Base-by-base conservation (phyloP, 2,888 invertebrate genomes). In the Iselma pallidipennis region DNA sequence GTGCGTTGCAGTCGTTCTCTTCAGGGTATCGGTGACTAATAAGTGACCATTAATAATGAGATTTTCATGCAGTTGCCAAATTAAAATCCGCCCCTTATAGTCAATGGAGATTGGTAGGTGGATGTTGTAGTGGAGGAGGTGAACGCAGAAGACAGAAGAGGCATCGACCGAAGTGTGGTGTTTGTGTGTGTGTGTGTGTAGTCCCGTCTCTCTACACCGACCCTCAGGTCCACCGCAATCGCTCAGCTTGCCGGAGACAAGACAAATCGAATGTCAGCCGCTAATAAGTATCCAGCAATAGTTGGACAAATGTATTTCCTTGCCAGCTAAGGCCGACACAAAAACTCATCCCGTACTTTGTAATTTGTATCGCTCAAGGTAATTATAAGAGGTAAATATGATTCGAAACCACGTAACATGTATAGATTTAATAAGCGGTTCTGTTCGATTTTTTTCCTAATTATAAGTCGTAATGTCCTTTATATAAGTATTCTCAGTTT, bases 181-280 rank as follows among this genome's bases (percentile, higher is more conserved):
- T 58, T 26, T 37, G 3, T 54, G 23, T 21, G 21, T 28, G 37
- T 28, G 54, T 55, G 57, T 62, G n/a, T n/a, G n/a, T 60, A 66
- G 63, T 59, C 58, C 52, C 26, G 49, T 55, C 59, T 58, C 63
- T 65, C 56, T 67, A 59, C 33, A 60, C 51, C 66, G 57, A 57
- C 65, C 61, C 66, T 69, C 59, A 65, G 72, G 74, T 73, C 74
- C 76, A 71, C 74, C 72, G 79, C 79, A 78, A 81, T 81, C 80
- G 80, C 77, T 80, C 80, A 78, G 76, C 74, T 76, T 74, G 73
- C 72, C 77, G 73, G 78, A 77, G 80, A 81, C 80, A 82, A 82
- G 83, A 83, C 83, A 83, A 83, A 83, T 83, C 83, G 83, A 82
- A 81, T 81, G 82, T 83, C 83, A 82, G 82, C 78, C 82, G 77